Evolutionary conservation across 1,140 invertebrate species (phyloP).

Genomic region (Cyphomyrmex costatus): DNA sequence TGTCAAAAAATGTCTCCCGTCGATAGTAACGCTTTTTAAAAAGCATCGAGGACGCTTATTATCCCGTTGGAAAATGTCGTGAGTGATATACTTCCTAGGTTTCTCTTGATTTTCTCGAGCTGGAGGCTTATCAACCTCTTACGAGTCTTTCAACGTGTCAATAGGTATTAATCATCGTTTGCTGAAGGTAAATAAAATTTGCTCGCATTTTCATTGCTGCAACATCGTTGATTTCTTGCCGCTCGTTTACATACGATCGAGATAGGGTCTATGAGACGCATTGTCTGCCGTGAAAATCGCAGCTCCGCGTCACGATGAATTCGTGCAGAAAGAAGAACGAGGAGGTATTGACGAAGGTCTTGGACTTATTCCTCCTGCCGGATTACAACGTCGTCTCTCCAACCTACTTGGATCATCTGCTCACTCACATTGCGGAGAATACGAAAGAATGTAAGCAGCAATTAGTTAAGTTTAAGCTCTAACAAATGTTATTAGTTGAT

Average conservation of each 20-base stretch:
- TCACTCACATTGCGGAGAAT: constrained; percentile 81
- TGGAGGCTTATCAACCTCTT: not conserved
- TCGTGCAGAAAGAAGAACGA: constrained; percentile 24
- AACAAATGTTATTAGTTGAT: too few species aligned
- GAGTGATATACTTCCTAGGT: not conserved
- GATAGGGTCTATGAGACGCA: not conserved
- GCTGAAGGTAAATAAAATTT: constrained; percentile 17
- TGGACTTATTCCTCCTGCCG: constrained; percentile 82
- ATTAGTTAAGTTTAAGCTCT: too few species aligned
- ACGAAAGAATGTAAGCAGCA: constrained; percentile 78
- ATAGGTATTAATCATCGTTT: not conserved
- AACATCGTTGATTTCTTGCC: not conserved
- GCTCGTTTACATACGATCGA: not conserved
- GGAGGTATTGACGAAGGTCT: constrained; percentile 80
- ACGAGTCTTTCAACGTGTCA: not conserved
- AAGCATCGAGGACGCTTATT: not conserved
- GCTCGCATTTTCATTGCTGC: not conserved
- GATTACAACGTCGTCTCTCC: constrained; percentile 82
- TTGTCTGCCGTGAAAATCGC: not conserved
- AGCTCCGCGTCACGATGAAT: constrained; percentile 44
- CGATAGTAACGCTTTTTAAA: not conserved
- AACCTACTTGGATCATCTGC: constrained; percentile 83
- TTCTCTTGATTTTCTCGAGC: not conserved
- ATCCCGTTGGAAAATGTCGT: not conserved
- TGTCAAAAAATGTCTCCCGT: constrained; percentile 1